A percentile compares a stretch with the other conserved stretches of the same genome.
Evolutionary conservation across 2,888 invertebrate genomes (phyloP).

Genomic region (Phorcus lineatus): DNA sequence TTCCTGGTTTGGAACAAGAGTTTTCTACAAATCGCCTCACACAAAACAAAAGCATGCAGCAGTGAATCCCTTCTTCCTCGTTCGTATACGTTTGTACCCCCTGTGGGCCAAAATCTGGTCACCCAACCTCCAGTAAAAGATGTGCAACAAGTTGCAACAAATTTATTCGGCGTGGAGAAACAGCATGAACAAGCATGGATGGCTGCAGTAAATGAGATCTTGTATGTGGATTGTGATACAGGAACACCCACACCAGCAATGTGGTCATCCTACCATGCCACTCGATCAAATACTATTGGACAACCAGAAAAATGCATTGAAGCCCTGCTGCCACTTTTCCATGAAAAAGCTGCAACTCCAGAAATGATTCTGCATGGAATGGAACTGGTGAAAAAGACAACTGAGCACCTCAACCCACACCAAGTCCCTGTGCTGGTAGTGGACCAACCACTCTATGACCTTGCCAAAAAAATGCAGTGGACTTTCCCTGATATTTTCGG

Average conservation of each 20-base stretch:
- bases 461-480: conserved; percentile 32
- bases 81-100: conserved; percentile 33
- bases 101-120: conserved; percentile 29
- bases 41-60: conserved; percentile 20
- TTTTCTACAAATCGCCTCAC: conserved; percentile 28
- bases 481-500: neutral
- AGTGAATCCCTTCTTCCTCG: conserved; percentile 28
- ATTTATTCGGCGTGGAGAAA: conserved; percentile 28
- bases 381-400: conserved; percentile 30
- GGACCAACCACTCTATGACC: conserved; percentile 32
- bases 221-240: conserved; percentile 22
- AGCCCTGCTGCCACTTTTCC: conserved; percentile 29
- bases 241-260: conserved; percentile 14
- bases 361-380: conserved; percentile 34
- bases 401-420: conserved; percentile 32
- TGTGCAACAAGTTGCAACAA: neutral
- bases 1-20: neutral
- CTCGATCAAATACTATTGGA: conserved; percentile 29
- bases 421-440: conserved; percentile 30
- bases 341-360: conserved; percentile 30
- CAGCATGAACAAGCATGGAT: conserved; percentile 31
- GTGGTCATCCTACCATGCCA: conserved; percentile 26
- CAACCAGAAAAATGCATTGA: conserved; percentile 30
- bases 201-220: conserved; percentile 15
- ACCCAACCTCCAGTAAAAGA: conserved; percentile 9